Evolutionary conservation across 1,140 invertebrate genomes (phyloP), one percentile per base, ranked within the genome.

Genomic region (Eumaeus atala): DNA sequence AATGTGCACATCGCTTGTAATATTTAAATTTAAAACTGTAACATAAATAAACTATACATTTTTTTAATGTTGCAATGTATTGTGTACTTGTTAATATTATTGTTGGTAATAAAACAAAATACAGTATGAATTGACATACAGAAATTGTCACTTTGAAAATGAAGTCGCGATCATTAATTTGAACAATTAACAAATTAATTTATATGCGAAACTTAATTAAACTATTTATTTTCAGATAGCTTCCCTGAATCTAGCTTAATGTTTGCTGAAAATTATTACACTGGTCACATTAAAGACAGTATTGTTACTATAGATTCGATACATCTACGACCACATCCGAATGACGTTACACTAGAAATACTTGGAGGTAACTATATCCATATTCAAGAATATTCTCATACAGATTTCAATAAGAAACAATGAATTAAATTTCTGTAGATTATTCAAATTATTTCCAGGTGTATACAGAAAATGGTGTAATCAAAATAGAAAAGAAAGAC

Each of bases 371-470:
- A 55, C 12, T 34, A 11, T 36, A 38, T 10, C 49, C 47, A 7
- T 10, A 14, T 44, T 9, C 12, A 16, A 12, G 16, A 17, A 44
- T 44, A 48, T 48, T 18, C 33, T 11, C 17, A 47, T 36, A 37
- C 18, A 10, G 17, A 2, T 51, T n/a, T 48, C 48, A 34, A 48
- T 18, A 21, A 40, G 0, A 17, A 35, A 53, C 38, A n/a, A 35
- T 21, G 34, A 51, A 49, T 54, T 51, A 54, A 57, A 37, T 36
- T 28, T 52, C 52, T 60, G 59, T 49, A 54, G 52, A 62, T 48
- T 52, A 58, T 52, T 11, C 37, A 35, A 54, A 61, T 54, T 58
- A 54, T 44, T 61, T 58, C 44, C 55, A 61, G 59, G 28, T 4
- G n/a, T 40, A 40, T 14, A 14, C 8, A 6, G 38, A 40, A 14